These are phyloP conservation scores for Dipodomys stephensi DNA, from an alignment of 2,113 vertebrate species.

Conservation along the genomic window DNA sequence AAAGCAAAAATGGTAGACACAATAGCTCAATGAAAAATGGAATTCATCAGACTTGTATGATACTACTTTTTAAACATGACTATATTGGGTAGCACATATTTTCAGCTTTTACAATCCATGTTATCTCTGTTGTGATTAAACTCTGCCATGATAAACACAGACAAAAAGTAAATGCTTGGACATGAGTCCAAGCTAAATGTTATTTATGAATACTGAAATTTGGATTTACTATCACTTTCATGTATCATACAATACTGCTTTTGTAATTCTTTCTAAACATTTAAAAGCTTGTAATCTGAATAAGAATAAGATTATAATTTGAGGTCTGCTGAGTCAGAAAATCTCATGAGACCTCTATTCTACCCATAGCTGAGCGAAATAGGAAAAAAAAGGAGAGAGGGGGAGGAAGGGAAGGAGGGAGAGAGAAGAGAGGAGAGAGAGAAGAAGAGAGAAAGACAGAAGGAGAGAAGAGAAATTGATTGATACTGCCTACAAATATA, in stretches of 20 bases:
- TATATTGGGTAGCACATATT: not conserved
- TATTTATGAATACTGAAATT: conserved; percentile 9
- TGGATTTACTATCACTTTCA: not conserved
- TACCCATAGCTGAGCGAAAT: too few species aligned
- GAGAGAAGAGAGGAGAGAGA: too few species aligned
- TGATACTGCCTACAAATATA: too few species aligned
- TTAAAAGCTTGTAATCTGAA: not conserved
- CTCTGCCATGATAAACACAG: not conserved
- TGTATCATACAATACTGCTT: not conserved
- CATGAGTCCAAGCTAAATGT: not conserved
- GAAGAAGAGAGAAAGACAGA: too few species aligned
- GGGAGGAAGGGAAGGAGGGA: too few species aligned
- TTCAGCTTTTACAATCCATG: not conserved
- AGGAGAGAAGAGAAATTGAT: too few species aligned
- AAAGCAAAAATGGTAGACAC: not conserved
- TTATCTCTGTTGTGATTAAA: not conserved
- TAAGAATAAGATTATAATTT: too few species aligned
- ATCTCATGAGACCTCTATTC: too few species aligned
- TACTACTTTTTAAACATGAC: not conserved
- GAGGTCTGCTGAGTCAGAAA: too few species aligned
- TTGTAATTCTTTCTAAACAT: not conserved
- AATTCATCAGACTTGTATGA: not conserved
- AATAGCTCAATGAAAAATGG: not conserved
- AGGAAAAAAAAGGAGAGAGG: too few species aligned
- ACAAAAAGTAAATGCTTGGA: not conserved